Conservation (phyloP, 2,797 vertebrate species). For the Girardinus metallicus region DNA sequence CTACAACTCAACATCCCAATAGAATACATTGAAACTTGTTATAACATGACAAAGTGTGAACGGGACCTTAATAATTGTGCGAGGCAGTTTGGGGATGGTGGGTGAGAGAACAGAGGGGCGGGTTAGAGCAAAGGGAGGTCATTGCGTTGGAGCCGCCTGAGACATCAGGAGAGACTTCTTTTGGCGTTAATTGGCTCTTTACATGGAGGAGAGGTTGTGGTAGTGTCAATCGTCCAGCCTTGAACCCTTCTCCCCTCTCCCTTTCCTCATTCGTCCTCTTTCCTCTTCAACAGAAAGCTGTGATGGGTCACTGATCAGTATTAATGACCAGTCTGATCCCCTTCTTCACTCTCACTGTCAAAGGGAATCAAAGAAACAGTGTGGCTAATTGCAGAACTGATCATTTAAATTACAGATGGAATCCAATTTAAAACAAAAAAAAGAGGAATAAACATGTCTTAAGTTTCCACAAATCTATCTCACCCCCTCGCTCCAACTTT, state of each 20-base stretch:
- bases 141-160: slow-evolving; percentile 35
- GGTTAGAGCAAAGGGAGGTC: slow-evolving; percentile 42
- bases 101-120: slow-evolving; percentile 29
- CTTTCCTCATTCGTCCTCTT: slow-evolving; percentile 15
- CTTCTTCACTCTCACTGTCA: slow-evolving; percentile 1
- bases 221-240: slow-evolving; percentile 53
- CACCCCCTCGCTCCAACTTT: slow-evolving; percentile 14
- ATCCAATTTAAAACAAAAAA: slow-evolving; percentile 19
- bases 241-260: slow-evolving; percentile 20
- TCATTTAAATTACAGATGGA: slow-evolving; percentile 16
- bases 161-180: slow-evolving; percentile 59
- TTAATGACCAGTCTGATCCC: slow-evolving; percentile 60
- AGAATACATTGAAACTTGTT: background rate
- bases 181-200: slow-evolving; percentile 72
- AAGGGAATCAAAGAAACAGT: slow-evolving; percentile 13
- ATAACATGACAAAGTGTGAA: background rate
- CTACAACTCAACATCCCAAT: background rate
- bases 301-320: slow-evolving; percentile 73
- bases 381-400: slow-evolving; percentile 21
- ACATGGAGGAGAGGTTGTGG: slow-evolving; percentile 64
- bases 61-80: background rate
- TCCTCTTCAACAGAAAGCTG: slow-evolving; percentile 42
- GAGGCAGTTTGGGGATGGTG: slow-evolving; percentile 40
- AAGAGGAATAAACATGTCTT: slow-evolving; percentile 47
- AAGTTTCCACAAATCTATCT: slow-evolving; percentile 28